Evolutionary conservation across 2,888 invertebrate genomes (phyloP), one percentile per base, ranked within the genome.

Genomic region (Myopa testacea): DNA sequence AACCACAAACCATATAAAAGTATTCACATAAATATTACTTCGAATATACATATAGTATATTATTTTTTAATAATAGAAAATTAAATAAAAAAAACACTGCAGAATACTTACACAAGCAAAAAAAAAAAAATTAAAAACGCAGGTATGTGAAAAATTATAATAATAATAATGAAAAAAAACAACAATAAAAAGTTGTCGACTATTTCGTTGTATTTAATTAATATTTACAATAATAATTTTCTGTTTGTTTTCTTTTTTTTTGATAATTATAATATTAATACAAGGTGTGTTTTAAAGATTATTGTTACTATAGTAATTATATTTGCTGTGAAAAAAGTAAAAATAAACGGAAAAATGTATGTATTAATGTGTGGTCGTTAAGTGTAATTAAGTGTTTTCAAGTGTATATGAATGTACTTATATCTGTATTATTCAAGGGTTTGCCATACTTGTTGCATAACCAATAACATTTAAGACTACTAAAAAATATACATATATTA

Each of bases 301-400:
- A 71, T 58, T 55, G 16, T 45, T 45, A 45, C 45, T 55, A 55
- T 16, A 55, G 55, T 55, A 55, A 55, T 3, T 16, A 55, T 16
- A n/a, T 78, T 78, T 82, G 82, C 82, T 83, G 82, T 75, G 82
- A 83, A 81, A 82, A 26, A 81, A 81, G 74, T 69, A 78, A 78
- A 76, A 79, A 69, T 70, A 79, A 80, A 76, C 60, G 12, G 60
- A 77, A 78, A 62, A 58, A 77, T 45, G 6, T 45, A 75, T 71
- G 37, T 58, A 71, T 52, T 70, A 70, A 71, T n/a, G 26, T 45
- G 50, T 65, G 4, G 37, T 12, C 45, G 50, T 45, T 45, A 45
- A 45, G 45, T 45, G 45, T 45, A 8, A 45, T 45, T 10, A 45
- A 45, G 6, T 45, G 45, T 45, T 45, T 45, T 6, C 45, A 45